Base-by-base conservation (phyloP, 2,797 vertebrate species). In the Amblyraja radiata region DNA sequence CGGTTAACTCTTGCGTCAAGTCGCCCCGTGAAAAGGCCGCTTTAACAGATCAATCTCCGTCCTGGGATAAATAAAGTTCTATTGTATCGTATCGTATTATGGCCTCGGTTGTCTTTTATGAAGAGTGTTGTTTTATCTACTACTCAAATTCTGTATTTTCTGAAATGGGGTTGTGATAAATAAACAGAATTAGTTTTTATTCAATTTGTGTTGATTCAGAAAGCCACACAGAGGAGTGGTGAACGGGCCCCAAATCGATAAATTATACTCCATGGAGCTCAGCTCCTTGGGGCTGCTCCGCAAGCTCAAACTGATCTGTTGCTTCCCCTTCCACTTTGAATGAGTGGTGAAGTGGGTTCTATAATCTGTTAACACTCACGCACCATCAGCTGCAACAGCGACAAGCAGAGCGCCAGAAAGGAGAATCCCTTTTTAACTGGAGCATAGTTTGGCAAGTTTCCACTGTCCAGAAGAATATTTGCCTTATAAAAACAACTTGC, bases 201-300 rank as follows among this genome's bases (percentile, higher is more conserved):
- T 1, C 6, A 0, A 18, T 36, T 92, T 92, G 39, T 74, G 39
- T 73, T 46, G 68, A 46, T 46, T 91, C 90, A 74, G 46, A 74
- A 46, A 54, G 90, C 21, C 71, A 54, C 46, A 54, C 28, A 39
- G 71, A 74, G 14, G 46, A 92, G 9, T 74, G 36, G 36, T 92
- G 36, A 92, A 92, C 13, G 74, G 71, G 90, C 39, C 32, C 25
- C 36, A 74, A 91, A 91, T 76, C 71, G 8, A 16, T 92, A 54
- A 74, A 74, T 14, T 76, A 54, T 92, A 92, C 74, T 73, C 90
- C 90, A 74, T 28, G 71, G 71, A 58, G 90, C 68, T 92, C 74
- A 92, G 21, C 90, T 74, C 32, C 71, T 74, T 74, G 71, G 25
- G 74, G 68, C 54, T 73, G 36, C 71, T 74, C 65, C 54, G 90